A percentile compares a stretch with the other conserved stretches of the same genome.
phyloP scores from a whole-genome alignment of 1,140 invertebrate genomes.

The Meloidogyne floridensis region DNA sequence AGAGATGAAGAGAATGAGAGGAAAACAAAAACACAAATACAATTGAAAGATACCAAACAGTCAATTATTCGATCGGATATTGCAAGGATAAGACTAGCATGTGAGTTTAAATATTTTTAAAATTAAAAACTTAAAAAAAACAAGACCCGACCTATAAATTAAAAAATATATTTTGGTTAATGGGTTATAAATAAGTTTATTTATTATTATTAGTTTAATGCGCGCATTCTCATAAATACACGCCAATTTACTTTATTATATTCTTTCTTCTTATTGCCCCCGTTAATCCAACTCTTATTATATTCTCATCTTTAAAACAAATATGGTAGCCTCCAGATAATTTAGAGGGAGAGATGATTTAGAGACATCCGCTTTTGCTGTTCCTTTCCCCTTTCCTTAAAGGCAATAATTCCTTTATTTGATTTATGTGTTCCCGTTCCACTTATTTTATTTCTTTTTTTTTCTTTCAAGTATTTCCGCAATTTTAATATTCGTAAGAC shows the following conservation, averaged over 20 bases:
- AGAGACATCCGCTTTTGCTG: neutral
- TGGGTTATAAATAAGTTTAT: neutral
- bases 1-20: neutral
- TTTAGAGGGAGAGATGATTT: neutral
- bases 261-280: neutral
- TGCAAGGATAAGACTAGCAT: conserved; percentile 56
- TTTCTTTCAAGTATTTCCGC: neutral
- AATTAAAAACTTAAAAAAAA: neutral
- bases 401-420: neutral
- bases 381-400: neutral
- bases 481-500: neutral
- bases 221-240: neutral
- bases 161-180: neutral
- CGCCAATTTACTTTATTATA: neutral
- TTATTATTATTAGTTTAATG: neutral
- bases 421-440: conserved; percentile 1
- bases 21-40: neutral
- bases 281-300: neutral
- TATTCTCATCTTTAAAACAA: neutral
- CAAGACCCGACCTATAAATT: no score
- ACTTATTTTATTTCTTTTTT: neutral
- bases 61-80: conserved; percentile 51
- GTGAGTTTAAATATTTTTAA: conserved; percentile 46
- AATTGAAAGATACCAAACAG: conserved; percentile 1
- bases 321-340: neutral